These are phyloP conservation scores for Patella ulyssiponensis DNA, from an alignment of 2,888 invertebrate genomes.

Conservation along the genomic window DNA sequence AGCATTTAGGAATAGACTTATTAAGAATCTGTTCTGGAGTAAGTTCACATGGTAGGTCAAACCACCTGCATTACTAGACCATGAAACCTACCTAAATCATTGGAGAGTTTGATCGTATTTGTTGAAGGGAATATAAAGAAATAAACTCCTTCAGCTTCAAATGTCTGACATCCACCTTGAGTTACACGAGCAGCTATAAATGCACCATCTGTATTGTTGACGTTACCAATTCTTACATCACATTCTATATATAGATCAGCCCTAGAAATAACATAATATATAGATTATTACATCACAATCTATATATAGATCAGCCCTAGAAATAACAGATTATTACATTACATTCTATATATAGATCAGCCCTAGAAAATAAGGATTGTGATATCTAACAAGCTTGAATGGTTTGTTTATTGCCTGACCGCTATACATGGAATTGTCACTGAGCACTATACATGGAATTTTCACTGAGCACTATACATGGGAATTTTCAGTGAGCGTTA, in stretches of 20 bases:
- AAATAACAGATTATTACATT: slow-evolving; percentile 44
- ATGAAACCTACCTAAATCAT: slow-evolving; percentile 52
- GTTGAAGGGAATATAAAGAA: slow-evolving; percentile 52
- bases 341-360: slow-evolving; percentile 37
- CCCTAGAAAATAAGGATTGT: slow-evolving; percentile 34
- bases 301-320: too few species aligned
- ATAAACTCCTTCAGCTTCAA: slow-evolving; percentile 59
- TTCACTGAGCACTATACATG: too few species aligned
- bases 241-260: slow-evolving; percentile 37
- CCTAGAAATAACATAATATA: too few species aligned
- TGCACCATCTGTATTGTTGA: slow-evolving; percentile 47
- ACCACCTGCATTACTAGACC: background rate
- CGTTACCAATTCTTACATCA: slow-evolving; percentile 44
- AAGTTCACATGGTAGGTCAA: background rate
- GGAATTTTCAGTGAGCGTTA: too few species aligned
- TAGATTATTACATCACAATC: slow-evolving; percentile 39
- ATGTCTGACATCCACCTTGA: slow-evolving; percentile 59
- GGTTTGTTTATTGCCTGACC: too few species aligned
- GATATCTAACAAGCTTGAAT: too few species aligned
- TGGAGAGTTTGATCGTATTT: slow-evolving; percentile 42
- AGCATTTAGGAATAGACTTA: too few species aligned
- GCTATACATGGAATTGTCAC: too few species aligned
- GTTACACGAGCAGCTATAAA: slow-evolving; percentile 61
- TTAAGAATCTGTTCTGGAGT: background rate
- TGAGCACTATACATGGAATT: too few species aligned